Evolutionary conservation across 2,797 vertebrate species (phyloP).

Genomic region (Takifugu ocellatus): DNA sequence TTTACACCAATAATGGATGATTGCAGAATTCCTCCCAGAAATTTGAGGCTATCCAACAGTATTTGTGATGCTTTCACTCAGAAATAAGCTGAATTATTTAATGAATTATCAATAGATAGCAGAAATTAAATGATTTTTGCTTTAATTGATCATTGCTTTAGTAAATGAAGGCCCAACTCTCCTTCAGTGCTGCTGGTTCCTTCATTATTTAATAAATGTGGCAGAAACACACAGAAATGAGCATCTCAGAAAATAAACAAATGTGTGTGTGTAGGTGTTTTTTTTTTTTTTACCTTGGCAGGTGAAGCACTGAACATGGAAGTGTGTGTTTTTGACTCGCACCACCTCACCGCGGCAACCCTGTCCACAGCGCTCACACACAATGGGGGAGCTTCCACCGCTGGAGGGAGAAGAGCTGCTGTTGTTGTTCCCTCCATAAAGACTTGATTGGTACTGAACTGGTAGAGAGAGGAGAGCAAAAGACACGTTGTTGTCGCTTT

Average conservation of each 20-base stretch:
- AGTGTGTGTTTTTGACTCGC: conserved; percentile 92
- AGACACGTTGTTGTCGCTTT: background rate
- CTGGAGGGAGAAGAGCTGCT: conserved; percentile 57
- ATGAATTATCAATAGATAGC: too few species aligned
- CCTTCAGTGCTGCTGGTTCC: too few species aligned
- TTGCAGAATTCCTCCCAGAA: too few species aligned
- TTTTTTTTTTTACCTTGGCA: conserved; percentile 86
- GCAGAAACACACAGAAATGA: too few species aligned
- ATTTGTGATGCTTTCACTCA: too few species aligned
- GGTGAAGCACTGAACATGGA: conserved; percentile 95
- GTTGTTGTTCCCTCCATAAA: conserved; percentile 62
- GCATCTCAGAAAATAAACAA: background rate
- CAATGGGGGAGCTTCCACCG: conserved; percentile 76
- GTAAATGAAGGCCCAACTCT: too few species aligned
- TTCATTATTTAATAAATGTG: too few species aligned
- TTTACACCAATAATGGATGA: too few species aligned
- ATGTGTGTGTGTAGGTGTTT: conserved; percentile 1
- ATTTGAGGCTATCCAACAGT: too few species aligned
- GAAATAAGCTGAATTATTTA: too few species aligned
- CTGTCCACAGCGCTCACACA: conserved; percentile 88
- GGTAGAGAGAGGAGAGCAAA: conserved; percentile 7
- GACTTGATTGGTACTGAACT: conserved; percentile 62
- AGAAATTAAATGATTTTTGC: too few species aligned
- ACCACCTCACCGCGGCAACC: conserved; percentile 94
- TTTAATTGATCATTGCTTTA: too few species aligned